Evolutionary conservation across 1,140 invertebrate genomes (phyloP).

Genomic region (Zophobas morio): DNA sequence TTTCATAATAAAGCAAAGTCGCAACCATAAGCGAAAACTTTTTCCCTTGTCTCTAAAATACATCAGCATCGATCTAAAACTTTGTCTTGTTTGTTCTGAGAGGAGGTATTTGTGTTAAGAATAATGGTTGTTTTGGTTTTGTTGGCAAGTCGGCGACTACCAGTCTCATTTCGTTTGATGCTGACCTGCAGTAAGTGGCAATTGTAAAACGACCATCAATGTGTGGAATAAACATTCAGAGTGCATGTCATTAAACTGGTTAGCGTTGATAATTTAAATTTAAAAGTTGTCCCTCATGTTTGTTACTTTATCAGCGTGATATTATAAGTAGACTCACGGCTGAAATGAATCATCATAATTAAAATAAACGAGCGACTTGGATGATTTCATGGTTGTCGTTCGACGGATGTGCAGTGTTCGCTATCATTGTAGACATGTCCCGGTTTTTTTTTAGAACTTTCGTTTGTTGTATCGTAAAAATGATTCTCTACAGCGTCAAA

Average conservation of each 20-base stretch:
- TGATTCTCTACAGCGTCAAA: conserved; percentile 4
- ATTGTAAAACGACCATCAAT: conserved; percentile 4
- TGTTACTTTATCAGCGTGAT: conserved; percentile 12
- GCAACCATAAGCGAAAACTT: too few relatives aligned
- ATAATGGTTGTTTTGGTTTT: background rate
- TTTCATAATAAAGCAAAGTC: too few relatives aligned
- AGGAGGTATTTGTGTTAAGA: background rate
- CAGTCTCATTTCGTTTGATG: background rate
- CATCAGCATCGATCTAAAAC: too few relatives aligned
- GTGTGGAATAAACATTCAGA: conserved; percentile 14
- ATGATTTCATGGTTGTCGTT: background rate
- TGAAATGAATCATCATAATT: background rate
- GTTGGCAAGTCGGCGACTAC: background rate
- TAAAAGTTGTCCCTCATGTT: conserved; percentile 30
- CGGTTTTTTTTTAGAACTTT: background rate
- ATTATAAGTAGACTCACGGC: conserved; percentile 2
- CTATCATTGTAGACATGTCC: background rate
- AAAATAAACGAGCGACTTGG: background rate
- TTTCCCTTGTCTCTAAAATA: too few relatives aligned
- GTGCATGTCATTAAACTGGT: conserved; percentile 27
- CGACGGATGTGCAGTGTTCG: too few relatives aligned
- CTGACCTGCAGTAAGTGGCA: background rate
- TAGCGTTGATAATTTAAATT: conserved; percentile 27
- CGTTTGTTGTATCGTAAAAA: too few relatives aligned
- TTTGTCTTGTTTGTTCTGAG: too few relatives aligned